Evolutionary conservation across 53 echinoderm and acorn worm genomes (phyloP), one percentile per base, ranked within the genome.

Genomic region (Echinometra lucunter): DNA sequence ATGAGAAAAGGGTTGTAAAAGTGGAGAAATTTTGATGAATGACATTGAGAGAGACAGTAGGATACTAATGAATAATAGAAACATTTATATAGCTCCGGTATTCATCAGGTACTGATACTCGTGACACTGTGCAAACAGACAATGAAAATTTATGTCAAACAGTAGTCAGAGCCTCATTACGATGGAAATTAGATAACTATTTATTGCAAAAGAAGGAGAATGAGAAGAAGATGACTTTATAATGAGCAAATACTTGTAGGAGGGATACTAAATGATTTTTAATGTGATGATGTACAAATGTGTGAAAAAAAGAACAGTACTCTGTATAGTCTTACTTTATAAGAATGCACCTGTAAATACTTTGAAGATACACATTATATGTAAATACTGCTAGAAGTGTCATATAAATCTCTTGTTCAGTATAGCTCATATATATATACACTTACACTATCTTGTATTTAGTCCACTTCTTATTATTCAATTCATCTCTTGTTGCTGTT

Each of bases 381-480:
- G 78, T 72, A 72, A 12, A 72, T 35, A 72, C 35, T 34, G 35
- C 34, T 0, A 12, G 35, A 72, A 72, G 35, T 34, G 72, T 72
- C 72, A 34, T 32, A 35, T 72, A 72, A 30, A 15, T 72, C 28
- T 32, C 35, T 35, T 70, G 34, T 40, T 38, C 1, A 4, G 18
- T 42, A 40, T 78, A 78, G 42, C 78, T 78, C 78, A 78, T 40
- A 40, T 38, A 42, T 78, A 78, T 78, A 16, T 30, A n/a, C n/a
- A n/a, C n/a, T n/a, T n/a, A n/a, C n/a, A n/a, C n/a, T n/a, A n/a
- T 78, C 78, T 78, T 78, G 78, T 42, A 78, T 78, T 78, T 78
- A 78, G 38, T 38, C 19, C 42, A 78, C 21, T 34, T 28, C 19
- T 11, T 12, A 12, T 12, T 63, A 63, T 72, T 8, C 53, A 40